Base-by-base conservation (phyloP, 2,888 invertebrate genomes). In the Timema cristinae region DNA sequence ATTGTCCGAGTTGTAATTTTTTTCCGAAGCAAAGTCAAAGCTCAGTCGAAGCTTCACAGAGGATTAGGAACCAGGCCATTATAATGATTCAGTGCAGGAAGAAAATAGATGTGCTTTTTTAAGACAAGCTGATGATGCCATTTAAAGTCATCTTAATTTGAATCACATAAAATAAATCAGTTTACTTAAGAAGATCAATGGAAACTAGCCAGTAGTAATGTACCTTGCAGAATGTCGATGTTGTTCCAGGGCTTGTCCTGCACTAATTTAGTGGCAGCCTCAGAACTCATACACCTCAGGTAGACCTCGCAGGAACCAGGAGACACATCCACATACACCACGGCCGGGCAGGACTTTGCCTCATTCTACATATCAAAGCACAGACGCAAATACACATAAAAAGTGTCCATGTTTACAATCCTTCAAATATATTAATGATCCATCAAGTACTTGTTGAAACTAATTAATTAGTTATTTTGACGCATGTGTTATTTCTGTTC, bases 311-410 rank as follows among this genome's bases (percentile, higher is more conserved):
- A 84, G 70, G 88, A 87, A 5, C 91, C 91, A 76, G 91, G 90
- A 75, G 89, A 88, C 0, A 92, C 86, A 79, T 97, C 96, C 0
- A 96, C 89, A 79, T 94, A 96, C 76, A 91, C 87, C 0, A 93
- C 88, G 50, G 88, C 87, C 16, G 85, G 81, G 75, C 89, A 87
- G 71, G 86, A 84, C 76, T 86, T 87, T 74, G 89, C 83, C 78
- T 89, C 86, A 75, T 84, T 84, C 90, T 91, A 81, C 66, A 83
- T 84, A 77, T 63, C 7, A 54, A n/a, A 13, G n/a, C 54, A n/a
- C 16, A 48, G 7, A 67, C 6, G 49, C 11, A 32, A 63, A 6
- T 13, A 63, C 32, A 15, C 49, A 47, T 11, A 54, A 1, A 54
- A 11, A 54, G 54, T 54, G 54, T n/a, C n/a, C n/a, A 54, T 54